Conservation (phyloP, 2,797 vertebrate species). For the Thripadectes ignobilis region DNA sequence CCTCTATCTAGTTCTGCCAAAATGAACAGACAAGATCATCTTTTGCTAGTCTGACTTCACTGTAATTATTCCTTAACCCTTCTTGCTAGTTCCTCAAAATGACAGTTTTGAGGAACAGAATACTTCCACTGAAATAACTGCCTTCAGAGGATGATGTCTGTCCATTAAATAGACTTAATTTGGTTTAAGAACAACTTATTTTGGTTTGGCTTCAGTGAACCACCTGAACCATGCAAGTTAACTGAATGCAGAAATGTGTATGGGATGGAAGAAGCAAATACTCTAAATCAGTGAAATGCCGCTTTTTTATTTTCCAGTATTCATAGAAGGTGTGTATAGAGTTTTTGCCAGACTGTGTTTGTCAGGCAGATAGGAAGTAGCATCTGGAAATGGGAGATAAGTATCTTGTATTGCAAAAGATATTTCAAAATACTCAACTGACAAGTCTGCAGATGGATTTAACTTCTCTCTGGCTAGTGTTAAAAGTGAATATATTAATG, state of each 20-base stretch:
- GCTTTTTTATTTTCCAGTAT: background rate
- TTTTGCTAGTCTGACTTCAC: background rate
- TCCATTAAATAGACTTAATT: background rate
- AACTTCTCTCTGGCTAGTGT: background rate
- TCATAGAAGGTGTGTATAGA: background rate
- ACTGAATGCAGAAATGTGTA: background rate
- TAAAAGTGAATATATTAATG: background rate
- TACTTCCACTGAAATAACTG: background rate
- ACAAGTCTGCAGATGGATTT: background rate
- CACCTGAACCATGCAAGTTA: background rate
- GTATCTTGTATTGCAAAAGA: background rate
- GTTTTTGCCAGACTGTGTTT: background rate
- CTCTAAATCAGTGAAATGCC: background rate
- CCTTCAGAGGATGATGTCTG: background rate
- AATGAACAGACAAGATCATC: background rate
- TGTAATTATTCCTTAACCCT: background rate
- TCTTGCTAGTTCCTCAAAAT: background rate
- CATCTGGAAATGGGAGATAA: background rate
- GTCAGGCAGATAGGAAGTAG: background rate
- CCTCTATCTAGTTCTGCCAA: background rate
- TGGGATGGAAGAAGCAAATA: background rate
- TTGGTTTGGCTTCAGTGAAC: background rate
- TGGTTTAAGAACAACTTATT: background rate
- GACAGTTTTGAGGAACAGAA: background rate
- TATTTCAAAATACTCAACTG: background rate